Evolutionary conservation across 2,113 vertebrate species (phyloP).

Genomic region (Tetrao urogallus): DNA sequence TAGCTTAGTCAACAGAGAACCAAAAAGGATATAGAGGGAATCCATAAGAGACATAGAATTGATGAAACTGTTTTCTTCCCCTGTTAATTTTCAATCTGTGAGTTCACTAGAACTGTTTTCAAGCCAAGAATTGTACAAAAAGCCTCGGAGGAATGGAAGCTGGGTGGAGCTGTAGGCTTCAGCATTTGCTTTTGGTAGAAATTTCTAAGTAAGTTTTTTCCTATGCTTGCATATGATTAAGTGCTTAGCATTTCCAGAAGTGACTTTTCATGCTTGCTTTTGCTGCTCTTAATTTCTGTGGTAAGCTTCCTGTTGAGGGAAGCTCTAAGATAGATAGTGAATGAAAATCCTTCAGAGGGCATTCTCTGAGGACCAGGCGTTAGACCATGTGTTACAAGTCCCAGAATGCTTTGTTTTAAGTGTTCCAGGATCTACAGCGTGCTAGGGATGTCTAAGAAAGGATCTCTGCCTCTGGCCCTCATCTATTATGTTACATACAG

Average conservation of each 20-base stretch:
- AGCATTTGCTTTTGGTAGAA: background rate
- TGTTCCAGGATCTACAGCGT: background rate
- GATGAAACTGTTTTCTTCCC: background rate
- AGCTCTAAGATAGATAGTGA: accelerated
- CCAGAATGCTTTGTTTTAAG: accelerated
- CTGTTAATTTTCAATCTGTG: background rate
- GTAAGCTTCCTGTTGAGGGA: background rate
- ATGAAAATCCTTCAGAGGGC: background rate
- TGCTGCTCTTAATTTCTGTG: background rate
- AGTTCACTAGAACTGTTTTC: background rate
- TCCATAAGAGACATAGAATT: background rate
- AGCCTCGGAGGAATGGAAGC: background rate
- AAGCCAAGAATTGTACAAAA: background rate
- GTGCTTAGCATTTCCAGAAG: background rate
- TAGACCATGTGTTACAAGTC: background rate
- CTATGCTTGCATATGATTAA: background rate
- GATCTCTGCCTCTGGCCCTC: background rate
- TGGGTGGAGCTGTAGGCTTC: background rate
- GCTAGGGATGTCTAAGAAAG: background rate
- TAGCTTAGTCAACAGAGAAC: background rate
- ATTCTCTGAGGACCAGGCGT: background rate
- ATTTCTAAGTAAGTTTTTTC: background rate
- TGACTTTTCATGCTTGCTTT: background rate
- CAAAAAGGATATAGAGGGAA: background rate
- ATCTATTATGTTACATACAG: background rate